Conservation (phyloP, 2,888 invertebrate species). For the Hartigia nigra region DNA sequence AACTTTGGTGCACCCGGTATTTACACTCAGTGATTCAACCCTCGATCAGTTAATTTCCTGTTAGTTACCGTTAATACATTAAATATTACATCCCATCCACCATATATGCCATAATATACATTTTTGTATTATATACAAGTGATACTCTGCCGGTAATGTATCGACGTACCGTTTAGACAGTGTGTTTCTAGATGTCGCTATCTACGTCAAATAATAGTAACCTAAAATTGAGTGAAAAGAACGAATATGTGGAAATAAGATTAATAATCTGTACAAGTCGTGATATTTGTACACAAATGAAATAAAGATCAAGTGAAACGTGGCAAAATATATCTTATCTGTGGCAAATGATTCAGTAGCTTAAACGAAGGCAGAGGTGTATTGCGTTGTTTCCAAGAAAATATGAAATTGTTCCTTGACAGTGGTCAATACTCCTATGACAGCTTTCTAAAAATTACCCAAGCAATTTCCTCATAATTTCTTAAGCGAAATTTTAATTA, state of each 20-base stretch:
- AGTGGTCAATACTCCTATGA: background rate
- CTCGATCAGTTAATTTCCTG: background rate
- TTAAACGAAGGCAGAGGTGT: background rate
- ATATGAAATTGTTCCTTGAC: background rate
- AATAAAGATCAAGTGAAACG: background rate
- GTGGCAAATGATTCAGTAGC: background rate
- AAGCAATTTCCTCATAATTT: background rate
- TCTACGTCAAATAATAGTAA: background rate
- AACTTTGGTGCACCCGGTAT: background rate
- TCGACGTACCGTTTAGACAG: background rate
- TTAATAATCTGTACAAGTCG: background rate
- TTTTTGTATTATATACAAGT: background rate
- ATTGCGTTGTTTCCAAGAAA: background rate
- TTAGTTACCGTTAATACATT: slow-evolving; percentile 9
- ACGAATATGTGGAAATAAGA: background rate
- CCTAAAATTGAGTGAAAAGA: background rate
- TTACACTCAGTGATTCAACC: background rate
- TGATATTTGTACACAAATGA: background rate
- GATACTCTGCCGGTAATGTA: background rate
- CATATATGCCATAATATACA: slow-evolving; percentile 22
- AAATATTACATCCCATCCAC: slow-evolving; percentile 35
- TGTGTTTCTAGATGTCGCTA: background rate
- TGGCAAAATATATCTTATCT: background rate
- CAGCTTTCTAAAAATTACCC: background rate
- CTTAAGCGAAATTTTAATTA: background rate